Base-by-base conservation (phyloP, 2,797 vertebrate species). In the Mormyrus hasselquistii region DNA sequence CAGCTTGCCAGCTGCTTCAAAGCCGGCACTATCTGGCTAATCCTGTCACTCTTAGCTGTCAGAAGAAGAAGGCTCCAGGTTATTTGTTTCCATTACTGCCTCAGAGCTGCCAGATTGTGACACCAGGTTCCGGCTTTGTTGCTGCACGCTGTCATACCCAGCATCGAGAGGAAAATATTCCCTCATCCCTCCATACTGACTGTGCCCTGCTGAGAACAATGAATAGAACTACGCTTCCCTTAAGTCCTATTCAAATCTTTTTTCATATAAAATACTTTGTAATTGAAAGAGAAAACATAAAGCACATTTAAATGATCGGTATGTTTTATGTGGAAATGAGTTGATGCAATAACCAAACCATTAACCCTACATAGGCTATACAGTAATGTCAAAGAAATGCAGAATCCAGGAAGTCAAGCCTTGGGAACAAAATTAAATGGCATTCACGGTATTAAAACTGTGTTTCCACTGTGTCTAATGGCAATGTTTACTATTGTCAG, bases 21-120 rank as follows among this genome's bases (percentile, higher is more conserved):
- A 91, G 90, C 90, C 87, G 7, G 59, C 59, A 6, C 57, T 91
- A 49, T 85, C 52, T 62, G 83, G 89, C 91, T 92, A 89, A 88
- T 91, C 83, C 92, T 94, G 93, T 90, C 93, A 94, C 90, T 93
- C 92, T 90, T 53, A 89, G 90, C 90, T 91, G 93, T 92, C 92
- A 94, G 93, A 92, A 92, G 90, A 91, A 91, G 87, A 93, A 90
- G 88, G 55, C 76, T 90, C 90, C 89, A 91, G 94, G 94, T 94
- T 95, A 91, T 93, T 92, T 92, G 90, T 93, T 92, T 90, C 93
- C 93, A 91, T 94, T 93, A 92, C 90, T 93, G 94, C 91, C 90
- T 25, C 92, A 88, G 89, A 93, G 89, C 93, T 94, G 94, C 92
- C 93, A 93, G 90, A 92, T 91, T 91, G 88, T 92, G 93, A 93